These are phyloP conservation scores for Emmelina monodactyla DNA, from an alignment of 2,888 invertebrate species.

Conservation along the genomic window DNA sequence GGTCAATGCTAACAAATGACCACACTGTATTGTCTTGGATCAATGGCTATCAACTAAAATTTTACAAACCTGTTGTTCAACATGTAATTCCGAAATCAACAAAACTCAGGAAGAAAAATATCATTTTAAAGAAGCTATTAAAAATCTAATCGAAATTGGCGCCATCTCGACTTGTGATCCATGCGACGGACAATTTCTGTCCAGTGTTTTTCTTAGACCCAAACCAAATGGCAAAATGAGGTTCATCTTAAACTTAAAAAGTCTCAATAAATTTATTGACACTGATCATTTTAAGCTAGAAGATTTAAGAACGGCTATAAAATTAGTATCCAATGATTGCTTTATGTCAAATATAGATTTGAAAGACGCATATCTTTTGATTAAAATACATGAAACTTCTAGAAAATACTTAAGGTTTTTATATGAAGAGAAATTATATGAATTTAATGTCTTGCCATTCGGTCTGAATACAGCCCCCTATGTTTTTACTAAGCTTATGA, in stretches of 20 bases:
- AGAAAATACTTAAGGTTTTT: slow-evolving; percentile 5
- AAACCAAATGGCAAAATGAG: slow-evolving; percentile 2
- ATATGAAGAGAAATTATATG: slow-evolving; percentile 2
- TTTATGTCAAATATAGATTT: slow-evolving; percentile 2
- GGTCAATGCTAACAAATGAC: too few relatives aligned
- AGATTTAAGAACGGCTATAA: slow-evolving; percentile 2
- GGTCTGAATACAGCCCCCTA: slow-evolving; percentile 6
- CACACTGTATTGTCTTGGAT: too few relatives aligned
- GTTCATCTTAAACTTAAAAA: slow-evolving; percentile 3
- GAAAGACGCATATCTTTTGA: slow-evolving; percentile 4
- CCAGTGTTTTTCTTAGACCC: slow-evolving; percentile 2
- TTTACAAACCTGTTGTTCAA: too few relatives aligned
- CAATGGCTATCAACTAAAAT: too few relatives aligned
- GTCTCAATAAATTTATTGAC: slow-evolving; percentile 2
- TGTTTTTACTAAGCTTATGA: slow-evolving; percentile 5
- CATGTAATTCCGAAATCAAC: too few relatives aligned
- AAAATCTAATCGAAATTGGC: too few relatives aligned
- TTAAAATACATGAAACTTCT: slow-evolving; percentile 1
- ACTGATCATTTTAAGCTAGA: slow-evolving; percentile 4
- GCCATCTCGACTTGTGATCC: neutral
- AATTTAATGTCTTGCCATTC: slow-evolving; percentile 7
- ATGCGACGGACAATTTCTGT: neutral
- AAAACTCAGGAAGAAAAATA: too few relatives aligned
- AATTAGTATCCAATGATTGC: neutral
- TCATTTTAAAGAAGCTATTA: too few relatives aligned